Evolutionary conservation across 2,888 invertebrate species (phyloP), one percentile per base, ranked within the genome.

Genomic region (Theretra japonica): DNA sequence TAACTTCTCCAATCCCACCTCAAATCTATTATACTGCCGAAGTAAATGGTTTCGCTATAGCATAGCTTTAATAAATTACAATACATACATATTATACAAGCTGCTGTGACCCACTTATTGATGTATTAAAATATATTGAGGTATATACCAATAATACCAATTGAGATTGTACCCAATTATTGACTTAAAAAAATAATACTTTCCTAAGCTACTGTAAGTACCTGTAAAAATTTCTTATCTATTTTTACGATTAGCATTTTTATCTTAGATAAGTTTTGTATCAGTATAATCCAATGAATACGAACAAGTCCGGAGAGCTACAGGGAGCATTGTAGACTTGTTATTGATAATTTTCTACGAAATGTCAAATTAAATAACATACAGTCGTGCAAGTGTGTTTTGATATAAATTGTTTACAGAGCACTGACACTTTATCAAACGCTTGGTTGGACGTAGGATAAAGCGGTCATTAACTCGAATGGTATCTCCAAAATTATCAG

Each of bases 391-490:
- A 70, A 71, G 62, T 70, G 68, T 30, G 50, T 70, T 70, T 60
- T 28, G 53, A 62, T 70, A 53, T 53, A 53, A 53, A 53, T 33
- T 53, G 72, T 60, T 60, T 60, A 69, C 58, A 69, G 68, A 60
- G 68, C 68, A 60, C 60, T 70, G 70, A 62, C 70, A 70, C 60
- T 53, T 70, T 70, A 70, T 70, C 70, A 60, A 53, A 59, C 48
- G 28, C 50, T 28, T 70, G 70, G 53, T 70, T 70, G 70, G 50
- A 62, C 60, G 50, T 65, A 65, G 70, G 28, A 70, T 53, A 60
- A 70, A 60, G 50, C 70, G 60, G 60, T 53, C 53, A 53, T 70
- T 48, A 41, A 70, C 53, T 70, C 53, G 53, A 28, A 70, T 65
- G 48, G 60, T 50, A 58, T 59, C 28, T 70, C 28, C 59, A 50